These are phyloP conservation scores for Oceanites oceanicus DNA, from an alignment of 2,113 vertebrate species.

Conservation along the genomic window DNA sequence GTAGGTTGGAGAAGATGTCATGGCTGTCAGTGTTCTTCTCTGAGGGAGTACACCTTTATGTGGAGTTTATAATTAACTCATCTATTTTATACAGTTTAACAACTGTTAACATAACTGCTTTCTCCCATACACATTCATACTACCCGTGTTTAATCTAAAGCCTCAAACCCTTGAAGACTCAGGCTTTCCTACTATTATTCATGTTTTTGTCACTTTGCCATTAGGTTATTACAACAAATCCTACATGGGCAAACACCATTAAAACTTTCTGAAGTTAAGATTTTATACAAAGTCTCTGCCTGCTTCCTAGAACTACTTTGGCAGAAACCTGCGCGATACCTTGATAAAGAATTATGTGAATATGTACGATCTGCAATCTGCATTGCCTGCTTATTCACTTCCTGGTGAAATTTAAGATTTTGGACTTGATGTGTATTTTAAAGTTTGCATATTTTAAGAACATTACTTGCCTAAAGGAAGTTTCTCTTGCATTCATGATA, in stretches of 20 bases:
- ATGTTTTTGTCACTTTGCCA: conserved; percentile 11
- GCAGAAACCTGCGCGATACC: background rate
- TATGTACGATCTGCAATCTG: background rate
- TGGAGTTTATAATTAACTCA: conserved; percentile 45
- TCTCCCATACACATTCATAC: background rate
- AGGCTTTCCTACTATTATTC: conserved; percentile 3
- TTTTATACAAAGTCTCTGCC: background rate
- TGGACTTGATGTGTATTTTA: background rate
- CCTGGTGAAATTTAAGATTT: background rate
- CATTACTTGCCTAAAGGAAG: background rate
- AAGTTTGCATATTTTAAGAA: conserved; percentile 3
- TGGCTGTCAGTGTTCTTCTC: conserved; percentile 17
- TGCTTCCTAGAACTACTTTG: background rate
- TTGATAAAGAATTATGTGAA: background rate
- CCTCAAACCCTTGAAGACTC: conserved; percentile 5
- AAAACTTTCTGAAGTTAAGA: background rate
- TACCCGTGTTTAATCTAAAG: conserved; percentile 24
- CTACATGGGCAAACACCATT: background rate
- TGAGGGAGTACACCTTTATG: background rate
- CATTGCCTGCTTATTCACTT: background rate
- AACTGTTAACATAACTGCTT: conserved; percentile 16
- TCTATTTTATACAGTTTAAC: conserved; percentile 16
- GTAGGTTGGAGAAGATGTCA: conserved; percentile 20
- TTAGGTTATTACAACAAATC: conserved; percentile 29
- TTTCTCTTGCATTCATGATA: background rate